These are phyloP conservation scores for Amblyornis subalaris DNA, from an alignment of 2,113 vertebrate genomes.

Conservation along the genomic window DNA sequence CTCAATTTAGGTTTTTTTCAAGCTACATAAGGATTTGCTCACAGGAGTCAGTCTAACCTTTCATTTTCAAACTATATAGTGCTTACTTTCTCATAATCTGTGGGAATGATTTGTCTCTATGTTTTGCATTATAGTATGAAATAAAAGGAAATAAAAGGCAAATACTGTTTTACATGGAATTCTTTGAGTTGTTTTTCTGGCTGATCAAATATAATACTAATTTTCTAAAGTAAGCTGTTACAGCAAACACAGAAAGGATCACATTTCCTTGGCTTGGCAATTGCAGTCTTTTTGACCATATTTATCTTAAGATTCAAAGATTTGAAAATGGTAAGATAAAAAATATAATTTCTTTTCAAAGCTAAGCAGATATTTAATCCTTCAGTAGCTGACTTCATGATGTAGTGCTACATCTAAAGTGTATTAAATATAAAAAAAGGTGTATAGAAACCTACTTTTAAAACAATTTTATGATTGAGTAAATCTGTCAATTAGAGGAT, in stretches of 20 bases:
- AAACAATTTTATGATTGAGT: not conserved
- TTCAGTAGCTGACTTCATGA: not conserved
- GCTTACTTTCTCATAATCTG: not conserved
- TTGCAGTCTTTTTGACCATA: not conserved
- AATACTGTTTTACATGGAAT: not conserved
- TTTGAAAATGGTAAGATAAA: not conserved
- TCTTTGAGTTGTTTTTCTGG: not conserved
- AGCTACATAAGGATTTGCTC: not conserved
- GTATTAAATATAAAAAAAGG: not conserved
- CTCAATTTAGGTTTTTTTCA: not conserved
- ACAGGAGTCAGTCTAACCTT: not conserved
- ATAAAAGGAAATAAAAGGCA: not conserved
- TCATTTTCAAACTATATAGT: not conserved
- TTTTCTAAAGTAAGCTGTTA: not conserved
- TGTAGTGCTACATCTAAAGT: not conserved
- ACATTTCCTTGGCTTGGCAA: not conserved
- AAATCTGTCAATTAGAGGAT: not conserved
- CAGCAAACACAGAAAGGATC: not conserved
- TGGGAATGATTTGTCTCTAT: slow-evolving; percentile 45
- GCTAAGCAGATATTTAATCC: not conserved
- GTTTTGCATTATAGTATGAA: slow-evolving; percentile 53
- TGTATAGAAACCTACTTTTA: not conserved
- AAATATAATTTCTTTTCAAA: not conserved
- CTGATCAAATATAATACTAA: not conserved
- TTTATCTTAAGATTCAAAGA: not conserved